Evolutionary conservation across 2,888 invertebrate species (phyloP).

Genomic region (Xestobium rufovillosum): DNA sequence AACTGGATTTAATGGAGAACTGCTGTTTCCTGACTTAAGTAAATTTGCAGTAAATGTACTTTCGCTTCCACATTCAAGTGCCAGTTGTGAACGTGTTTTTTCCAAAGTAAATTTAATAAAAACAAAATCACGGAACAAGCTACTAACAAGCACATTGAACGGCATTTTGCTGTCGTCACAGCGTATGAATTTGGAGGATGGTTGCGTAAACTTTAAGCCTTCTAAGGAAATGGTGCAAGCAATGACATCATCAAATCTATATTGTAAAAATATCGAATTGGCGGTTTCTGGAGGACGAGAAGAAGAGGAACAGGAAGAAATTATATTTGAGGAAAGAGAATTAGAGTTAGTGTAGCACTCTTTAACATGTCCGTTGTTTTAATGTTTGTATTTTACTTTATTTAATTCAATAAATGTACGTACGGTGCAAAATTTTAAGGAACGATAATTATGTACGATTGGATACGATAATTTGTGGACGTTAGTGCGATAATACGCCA

Average conservation of each 20-base stretch:
- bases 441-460: too few species aligned
- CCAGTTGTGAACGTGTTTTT: conserved; percentile 1
- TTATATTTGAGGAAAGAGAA: too few species aligned
- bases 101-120: conserved; percentile 1
- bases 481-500: too few species aligned
- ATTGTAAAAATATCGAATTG: too few species aligned
- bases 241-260: background rate
- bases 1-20: background rate
- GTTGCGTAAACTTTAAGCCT: background rate
- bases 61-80: conserved; percentile 1
- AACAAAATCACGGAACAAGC: conserved; percentile 1
- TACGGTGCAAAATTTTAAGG: too few species aligned
- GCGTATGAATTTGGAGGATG: background rate
- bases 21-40: background rate
- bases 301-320: too few species aligned
- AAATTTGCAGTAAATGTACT: background rate
- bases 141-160: background rate
- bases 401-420: too few species aligned
- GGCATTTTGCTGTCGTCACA: conserved; percentile 3
- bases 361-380: too few species aligned
- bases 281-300: too few species aligned
- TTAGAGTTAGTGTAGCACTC: too few species aligned
- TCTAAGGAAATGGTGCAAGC: background rate
- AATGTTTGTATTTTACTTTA: too few species aligned
- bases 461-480: too few species aligned